Evolutionary conservation across 64 coral and sea anemone species (phyloP), one percentile per base, ranked within the genome.

Genomic region (Stichodactyla helianthus): DNA sequence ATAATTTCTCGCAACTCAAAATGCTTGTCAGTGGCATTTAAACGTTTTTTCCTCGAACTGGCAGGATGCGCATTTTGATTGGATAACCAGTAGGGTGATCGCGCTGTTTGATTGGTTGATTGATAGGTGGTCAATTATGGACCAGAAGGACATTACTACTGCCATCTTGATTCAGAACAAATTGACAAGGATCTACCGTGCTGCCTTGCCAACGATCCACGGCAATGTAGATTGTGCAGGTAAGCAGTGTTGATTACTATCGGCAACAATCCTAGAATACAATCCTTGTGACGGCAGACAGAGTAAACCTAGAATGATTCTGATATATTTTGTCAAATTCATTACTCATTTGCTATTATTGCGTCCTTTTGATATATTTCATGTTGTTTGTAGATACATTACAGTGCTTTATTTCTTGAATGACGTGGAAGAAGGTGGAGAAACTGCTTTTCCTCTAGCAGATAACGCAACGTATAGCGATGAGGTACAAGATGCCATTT

Each of bases 141-240:
- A 64, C 90, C 94, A 51, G 94, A 96, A 71, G 94, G 94, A 22
- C 94, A 96, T 88, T 96, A 96, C 82, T 91, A 96, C 52, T 96
- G 94, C 26, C 94, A 96, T 4, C 87, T 90, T 76, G 94, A 96
- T 59, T 96, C 94, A 11, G 84, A 96, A 53, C 84, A 92, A 22
- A 67, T 88, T 6, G 94, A 96, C 17, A 74, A 77, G 12, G 63
- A 6, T 10, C 74, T 84, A 51, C 94, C 94, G 1, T 96, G 94
- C 79, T 96, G 94, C 63, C 85, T 19, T 76, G 52, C 83, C 55
- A 79, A 62, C 53, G 88, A 90, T 65, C 70, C 15, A 26, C 55
- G 91, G 9, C 68, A 23, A 59, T 96, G 94, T 44, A 84, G 94
- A 27, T 74, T 93, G 17, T 96, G 94, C 85, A 89, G 94, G 94